Conservation (phyloP, 2,888 invertebrate species). For the Agapetus fuscipes region DNA sequence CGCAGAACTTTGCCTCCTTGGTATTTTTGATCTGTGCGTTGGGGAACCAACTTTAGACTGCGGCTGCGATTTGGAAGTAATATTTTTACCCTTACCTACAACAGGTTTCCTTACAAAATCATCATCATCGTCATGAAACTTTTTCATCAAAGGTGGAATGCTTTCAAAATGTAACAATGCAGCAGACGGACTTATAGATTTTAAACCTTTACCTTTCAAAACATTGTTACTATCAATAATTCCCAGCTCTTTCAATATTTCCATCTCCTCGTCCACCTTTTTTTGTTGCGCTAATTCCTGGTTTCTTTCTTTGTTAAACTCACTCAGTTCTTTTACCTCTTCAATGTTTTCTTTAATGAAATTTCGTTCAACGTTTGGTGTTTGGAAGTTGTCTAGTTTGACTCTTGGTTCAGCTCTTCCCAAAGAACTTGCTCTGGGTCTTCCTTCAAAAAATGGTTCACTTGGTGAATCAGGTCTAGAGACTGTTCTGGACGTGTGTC, state of each 20-base stretch:
- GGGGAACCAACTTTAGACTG: constrained; percentile 42
- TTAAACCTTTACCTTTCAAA: constrained; percentile 18
- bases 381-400: constrained; percentile 29
- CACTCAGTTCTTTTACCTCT: constrained; percentile 40
- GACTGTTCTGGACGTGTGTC: constrained; percentile 45
- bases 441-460: constrained; percentile 18
- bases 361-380: constrained; percentile 33
- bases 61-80: constrained; percentile 37
- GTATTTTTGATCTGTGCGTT: constrained; percentile 38
- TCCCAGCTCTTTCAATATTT: constrained; percentile 41
- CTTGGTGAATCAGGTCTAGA: constrained; percentile 37
- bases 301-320: constrained; percentile 41
- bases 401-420: constrained; percentile 33
- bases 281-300: constrained; percentile 39
- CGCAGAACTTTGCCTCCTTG: constrained; percentile 39
- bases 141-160: constrained; percentile 20
- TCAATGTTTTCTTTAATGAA: constrained; percentile 42
- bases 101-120: constrained; percentile 5
- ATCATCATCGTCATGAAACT: background rate
- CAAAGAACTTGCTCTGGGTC: constrained; percentile 37
- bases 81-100: constrained; percentile 14
- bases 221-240: constrained; percentile 34
- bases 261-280: constrained; percentile 39
- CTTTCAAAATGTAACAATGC: constrained; percentile 33
- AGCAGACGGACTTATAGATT: constrained; percentile 37